These are phyloP conservation scores for Tenthredo scrophulariae DNA, from an alignment of 2,888 invertebrate genomes.

Conservation along the genomic window DNA sequence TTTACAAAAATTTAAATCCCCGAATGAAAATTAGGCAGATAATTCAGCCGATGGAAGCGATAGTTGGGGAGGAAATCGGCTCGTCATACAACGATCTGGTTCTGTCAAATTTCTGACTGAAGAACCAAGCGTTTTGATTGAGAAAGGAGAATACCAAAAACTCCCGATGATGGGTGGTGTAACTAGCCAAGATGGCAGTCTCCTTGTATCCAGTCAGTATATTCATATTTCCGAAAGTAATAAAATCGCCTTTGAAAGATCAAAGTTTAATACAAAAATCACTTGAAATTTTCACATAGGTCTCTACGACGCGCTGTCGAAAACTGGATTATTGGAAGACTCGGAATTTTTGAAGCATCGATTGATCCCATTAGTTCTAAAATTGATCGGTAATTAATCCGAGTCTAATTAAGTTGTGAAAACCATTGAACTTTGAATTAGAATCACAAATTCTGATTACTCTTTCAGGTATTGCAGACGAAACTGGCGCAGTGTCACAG, in stretches of 20 bases:
- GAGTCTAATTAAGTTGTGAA: not conserved
- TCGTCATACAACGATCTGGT: constrained; percentile 70
- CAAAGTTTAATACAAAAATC: not conserved
- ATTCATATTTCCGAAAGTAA: not conserved
- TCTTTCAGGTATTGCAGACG: constrained; percentile 76
- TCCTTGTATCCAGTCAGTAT: constrained; percentile 76
- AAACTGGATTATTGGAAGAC: constrained; percentile 60
- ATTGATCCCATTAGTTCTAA: constrained; percentile 64
- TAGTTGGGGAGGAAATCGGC: constrained; percentile 70
- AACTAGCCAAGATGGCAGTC: constrained; percentile 79
- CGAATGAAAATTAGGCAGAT: constrained; percentile 1
- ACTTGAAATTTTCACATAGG: constrained; percentile 61
- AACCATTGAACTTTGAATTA: not conserved
- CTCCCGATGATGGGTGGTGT: constrained; percentile 79
- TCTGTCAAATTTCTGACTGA: constrained; percentile 65
- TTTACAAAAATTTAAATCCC: not conserved
- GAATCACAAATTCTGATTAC: constrained; percentile 9
- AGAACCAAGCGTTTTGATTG: constrained; percentile 64
- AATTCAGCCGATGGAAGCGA: constrained; percentile 21
- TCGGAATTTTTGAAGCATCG: constrained; percentile 65
- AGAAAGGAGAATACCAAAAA: constrained; percentile 68
- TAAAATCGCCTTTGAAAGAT: not conserved
- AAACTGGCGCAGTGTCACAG: constrained; percentile 76
- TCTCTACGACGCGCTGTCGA: constrained; percentile 66
- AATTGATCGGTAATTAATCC: constrained; percentile 64